phyloP scores from a whole-genome alignment of 2,797 vertebrate genomes.

The Lates japonicus region DNA sequence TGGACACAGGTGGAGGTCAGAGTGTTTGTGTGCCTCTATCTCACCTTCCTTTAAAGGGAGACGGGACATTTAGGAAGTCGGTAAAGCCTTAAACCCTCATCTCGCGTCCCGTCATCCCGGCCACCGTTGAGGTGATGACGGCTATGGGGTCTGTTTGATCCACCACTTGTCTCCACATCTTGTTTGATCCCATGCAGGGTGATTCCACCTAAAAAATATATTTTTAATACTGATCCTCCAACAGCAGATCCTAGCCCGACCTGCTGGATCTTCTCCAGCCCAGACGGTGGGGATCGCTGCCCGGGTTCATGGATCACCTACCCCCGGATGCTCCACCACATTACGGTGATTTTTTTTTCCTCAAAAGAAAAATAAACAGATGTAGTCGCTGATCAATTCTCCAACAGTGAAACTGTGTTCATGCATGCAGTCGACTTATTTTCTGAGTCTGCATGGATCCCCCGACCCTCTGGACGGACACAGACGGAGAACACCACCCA shows the following conservation, averaged over 20 bases:
- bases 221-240: constrained; percentile 2
- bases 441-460: constrained; percentile 43
- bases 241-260: constrained; percentile 34
- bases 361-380: no score
- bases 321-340: constrained; percentile 22
- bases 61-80: constrained; percentile 57
- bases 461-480: constrained; percentile 22
- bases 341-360: constrained; percentile 8
- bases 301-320: constrained; percentile 30
- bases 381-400: background rate
- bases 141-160: background rate
- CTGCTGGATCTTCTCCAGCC: constrained; percentile 53
- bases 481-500: constrained; percentile 50
- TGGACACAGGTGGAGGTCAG: constrained; percentile 30
- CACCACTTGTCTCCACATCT: constrained; percentile 22
- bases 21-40: constrained; percentile 19
- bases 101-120: constrained; percentile 10
- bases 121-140: background rate
- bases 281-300: constrained; percentile 39
- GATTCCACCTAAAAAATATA: background rate
- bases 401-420: background rate
- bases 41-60: constrained; percentile 28
- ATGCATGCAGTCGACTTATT: constrained; percentile 55
- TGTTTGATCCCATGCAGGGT: background rate
- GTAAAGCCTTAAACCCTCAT: background rate